These are phyloP conservation scores for Lottia gigantea DNA, from an alignment of 2,888 invertebrate species.

Conservation along the genomic window DNA sequence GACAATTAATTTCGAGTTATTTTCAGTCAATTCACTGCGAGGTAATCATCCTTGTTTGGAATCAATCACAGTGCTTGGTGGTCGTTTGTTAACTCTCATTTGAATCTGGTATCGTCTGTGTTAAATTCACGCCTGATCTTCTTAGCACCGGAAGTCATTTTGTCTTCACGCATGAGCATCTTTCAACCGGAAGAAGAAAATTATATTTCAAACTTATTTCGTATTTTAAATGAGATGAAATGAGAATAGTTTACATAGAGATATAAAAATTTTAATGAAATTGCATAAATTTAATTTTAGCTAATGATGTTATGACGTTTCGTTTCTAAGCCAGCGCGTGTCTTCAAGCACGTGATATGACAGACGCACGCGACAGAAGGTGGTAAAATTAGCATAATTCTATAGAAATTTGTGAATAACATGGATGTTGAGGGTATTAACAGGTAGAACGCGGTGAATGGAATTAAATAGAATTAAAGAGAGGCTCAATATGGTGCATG, in stretches of 20 bases:
- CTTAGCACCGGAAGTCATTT: too few species aligned
- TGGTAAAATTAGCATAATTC: constrained; percentile 21
- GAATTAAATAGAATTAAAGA: constrained; percentile 2
- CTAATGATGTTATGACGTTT: not conserved
- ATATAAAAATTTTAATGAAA: too few species aligned
- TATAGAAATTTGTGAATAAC: constrained; percentile 5
- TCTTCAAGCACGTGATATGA: constrained; percentile 9
- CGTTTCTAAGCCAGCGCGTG: not conserved
- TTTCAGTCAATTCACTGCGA: too few species aligned
- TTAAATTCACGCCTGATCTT: too few species aligned
- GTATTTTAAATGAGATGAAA: too few species aligned
- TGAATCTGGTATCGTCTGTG: too few species aligned
- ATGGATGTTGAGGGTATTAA: not conserved
- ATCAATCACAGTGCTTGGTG: not conserved
- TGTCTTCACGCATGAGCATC: too few species aligned
- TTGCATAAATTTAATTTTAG: too few species aligned
- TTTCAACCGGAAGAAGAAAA: too few species aligned
- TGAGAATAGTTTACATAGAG: too few species aligned
- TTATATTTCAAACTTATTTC: too few species aligned
- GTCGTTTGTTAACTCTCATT: not conserved
- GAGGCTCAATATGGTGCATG: not conserved
- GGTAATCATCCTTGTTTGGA: not conserved
- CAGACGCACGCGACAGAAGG: constrained; percentile 18
- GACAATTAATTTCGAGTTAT: too few species aligned
- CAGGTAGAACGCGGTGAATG: not conserved